Evolutionary conservation across 2,797 vertebrate species (phyloP), one percentile per base, ranked within the genome.

Genomic region (Spatula clypeata): DNA sequence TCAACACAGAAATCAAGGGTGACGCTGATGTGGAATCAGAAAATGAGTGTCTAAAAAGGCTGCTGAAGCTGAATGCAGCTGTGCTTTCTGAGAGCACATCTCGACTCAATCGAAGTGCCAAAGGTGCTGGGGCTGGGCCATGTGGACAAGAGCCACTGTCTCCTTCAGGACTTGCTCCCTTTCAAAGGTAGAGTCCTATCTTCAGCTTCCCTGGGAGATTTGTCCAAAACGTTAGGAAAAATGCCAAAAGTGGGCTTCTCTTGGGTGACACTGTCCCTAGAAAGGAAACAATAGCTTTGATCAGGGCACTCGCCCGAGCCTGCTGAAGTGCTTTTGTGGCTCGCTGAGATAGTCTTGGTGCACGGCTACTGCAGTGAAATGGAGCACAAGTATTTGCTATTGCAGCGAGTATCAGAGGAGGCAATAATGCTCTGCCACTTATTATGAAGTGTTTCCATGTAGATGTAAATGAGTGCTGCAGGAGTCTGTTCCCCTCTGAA

Each of bases 391-490:
- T 77, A 58, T 82, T 84, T 95, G 60, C 72, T 94, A 58, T 65
- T 69, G 75, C 57, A 49, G 79, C 0, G 5, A 67, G 42, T 89
- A 90, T 87, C 83, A 89, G 92, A 94, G 74, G 77, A 89, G 72
- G 84, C 88, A 80, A 32, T n/a, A 65, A 10, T 20, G 83, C 80
- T 92, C 88, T 87, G 90, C 86, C 83, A 69, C 88, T 85, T 87
- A 20, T 51, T 90, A 2, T n/a, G 26, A 79, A 95, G 74, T 85
- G 83, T 82, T 90, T 79, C 92, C 69, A 47, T 74, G 83, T 89
- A 92, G 93, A 89, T 95, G 93, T 92, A 80, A 92, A 87, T 71
- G 74, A 93, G 76, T 70, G 79, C 79, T 93, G 42, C 65, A 36
- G 67, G 53, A 67, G 49, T 92, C 84, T 91, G 65, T 31, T 92